Evolutionary conservation across 2,797 vertebrate species (phyloP), one percentile per base, ranked within the genome.

Genomic region (Danio kyathit): DNA sequence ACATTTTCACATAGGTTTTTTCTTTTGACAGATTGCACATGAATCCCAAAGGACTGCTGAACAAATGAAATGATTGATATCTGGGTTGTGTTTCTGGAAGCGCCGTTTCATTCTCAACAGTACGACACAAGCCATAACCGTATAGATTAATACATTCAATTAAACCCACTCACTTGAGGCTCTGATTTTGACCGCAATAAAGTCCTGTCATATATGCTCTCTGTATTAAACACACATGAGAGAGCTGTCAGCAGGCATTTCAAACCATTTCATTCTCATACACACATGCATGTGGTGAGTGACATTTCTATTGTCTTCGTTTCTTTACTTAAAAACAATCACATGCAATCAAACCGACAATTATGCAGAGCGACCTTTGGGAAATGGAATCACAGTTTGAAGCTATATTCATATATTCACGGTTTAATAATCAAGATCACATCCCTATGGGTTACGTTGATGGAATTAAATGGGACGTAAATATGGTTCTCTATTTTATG

Each of bases 351-450:
- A 84, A 52, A 65, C 66, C 44, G 21, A 74, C 60, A 72, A 80
- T 84, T 74, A 80, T 76, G 52, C 44, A 56, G 67, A 74, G 52
- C 64, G 85, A 84, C 83, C 80, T 82, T 80, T 80, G 70, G n/a
- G 51, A 74, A 74, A 60, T 19, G 46, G 44, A 67, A 48, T 65
- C 75, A 43, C 65, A 61, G 79, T 74, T 71, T 56, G 75, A 61
- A 48, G 17, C 56, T 60, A 44, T 48, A n/a, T 79, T 83, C 70
- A 76, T 69, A 79, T 71, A 82, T 86, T 76, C 51, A 70, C 61
- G 63, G 44, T 56, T 61, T 61, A 74, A 61, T 80, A 74, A 83
- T 81, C 82, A 81, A 73, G 44, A 59, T 67, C n/a, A 73, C 49
- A 61, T 75, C 29, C 66, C 38, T 16, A n/a, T 5, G 49, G 51